phyloP scores from a whole-genome alignment of 2,113 vertebrate genomes.

The Zeus faber region DNA sequence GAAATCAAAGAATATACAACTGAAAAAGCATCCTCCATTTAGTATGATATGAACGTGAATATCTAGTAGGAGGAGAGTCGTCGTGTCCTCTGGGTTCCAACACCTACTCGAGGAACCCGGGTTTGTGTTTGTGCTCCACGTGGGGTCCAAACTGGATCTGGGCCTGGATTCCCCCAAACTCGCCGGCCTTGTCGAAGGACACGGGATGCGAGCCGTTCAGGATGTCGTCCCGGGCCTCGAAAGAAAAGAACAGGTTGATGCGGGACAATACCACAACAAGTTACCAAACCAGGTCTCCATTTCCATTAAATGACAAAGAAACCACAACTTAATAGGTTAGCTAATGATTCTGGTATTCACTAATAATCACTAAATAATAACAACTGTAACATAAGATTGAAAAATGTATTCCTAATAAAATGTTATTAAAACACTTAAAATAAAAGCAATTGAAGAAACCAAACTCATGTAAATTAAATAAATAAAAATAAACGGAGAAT shows the following conservation, averaged over 20 bases:
- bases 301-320: not conserved
- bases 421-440: too few species aligned
- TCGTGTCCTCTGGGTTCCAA: too few species aligned
- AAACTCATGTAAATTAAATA: too few species aligned
- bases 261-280: not conserved
- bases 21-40: too few species aligned
- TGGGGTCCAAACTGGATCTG: constrained; percentile 99
- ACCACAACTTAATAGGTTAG: not conserved
- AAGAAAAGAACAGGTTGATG: constrained; percentile 10
- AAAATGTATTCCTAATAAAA: too few species aligned
- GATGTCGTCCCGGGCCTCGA: constrained; percentile 95
- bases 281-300: too few species aligned
- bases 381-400: too few species aligned
- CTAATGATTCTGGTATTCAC: not conserved
- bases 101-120: constrained; percentile 96
- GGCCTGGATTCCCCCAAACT: constrained; percentile 96
- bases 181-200: constrained; percentile 96
- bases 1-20: too few species aligned
- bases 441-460: too few species aligned
- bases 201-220: constrained; percentile 96
- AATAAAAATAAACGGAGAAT: too few species aligned
- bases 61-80: too few species aligned
- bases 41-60: not conserved
- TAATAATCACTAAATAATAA: too few species aligned
- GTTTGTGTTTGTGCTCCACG: constrained; percentile 96